Evolutionary conservation across 2,113 vertebrate species (phyloP).

Genomic region (Cygnus atratus): DNA sequence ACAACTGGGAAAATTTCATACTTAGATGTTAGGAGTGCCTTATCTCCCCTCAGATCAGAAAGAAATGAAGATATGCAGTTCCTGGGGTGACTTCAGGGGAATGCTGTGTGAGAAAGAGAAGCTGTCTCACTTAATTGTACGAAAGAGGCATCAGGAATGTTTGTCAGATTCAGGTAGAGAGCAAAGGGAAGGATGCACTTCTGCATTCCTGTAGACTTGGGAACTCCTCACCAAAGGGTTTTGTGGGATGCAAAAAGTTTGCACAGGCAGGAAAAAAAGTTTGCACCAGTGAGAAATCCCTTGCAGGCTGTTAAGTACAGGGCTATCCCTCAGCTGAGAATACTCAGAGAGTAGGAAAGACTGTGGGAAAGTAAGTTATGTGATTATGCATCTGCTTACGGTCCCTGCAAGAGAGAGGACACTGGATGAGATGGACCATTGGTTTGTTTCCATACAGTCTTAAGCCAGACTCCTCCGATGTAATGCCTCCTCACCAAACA

Average conservation of each 20-base stretch:
- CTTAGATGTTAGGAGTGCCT: not conserved
- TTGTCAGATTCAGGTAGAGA: not conserved
- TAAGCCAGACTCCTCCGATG: not conserved
- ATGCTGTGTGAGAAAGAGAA: not conserved
- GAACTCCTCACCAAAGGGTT: not conserved
- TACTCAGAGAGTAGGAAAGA: not conserved
- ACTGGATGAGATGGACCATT: not conserved
- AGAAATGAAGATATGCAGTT: not conserved
- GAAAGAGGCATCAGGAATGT: fast-evolving
- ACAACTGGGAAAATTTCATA: not conserved
- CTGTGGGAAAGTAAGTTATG: not conserved
- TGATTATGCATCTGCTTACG: not conserved
- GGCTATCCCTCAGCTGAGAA: not conserved
- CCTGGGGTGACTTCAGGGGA: not conserved
- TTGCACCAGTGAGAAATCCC: not conserved
- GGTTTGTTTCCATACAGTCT: not conserved
- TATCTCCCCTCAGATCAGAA: not conserved
- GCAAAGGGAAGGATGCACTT: not conserved
- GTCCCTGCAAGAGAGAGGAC: not conserved
- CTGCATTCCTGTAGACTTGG: not conserved
- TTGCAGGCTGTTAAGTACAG: not conserved
- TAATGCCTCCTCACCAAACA: not conserved
- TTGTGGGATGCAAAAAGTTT: not conserved
- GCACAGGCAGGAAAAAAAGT: not conserved
- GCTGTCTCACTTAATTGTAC: not conserved